Evolutionary conservation across 2,797 vertebrate genomes (phyloP).

Genomic region (Petrocephalus schoutedeni): DNA sequence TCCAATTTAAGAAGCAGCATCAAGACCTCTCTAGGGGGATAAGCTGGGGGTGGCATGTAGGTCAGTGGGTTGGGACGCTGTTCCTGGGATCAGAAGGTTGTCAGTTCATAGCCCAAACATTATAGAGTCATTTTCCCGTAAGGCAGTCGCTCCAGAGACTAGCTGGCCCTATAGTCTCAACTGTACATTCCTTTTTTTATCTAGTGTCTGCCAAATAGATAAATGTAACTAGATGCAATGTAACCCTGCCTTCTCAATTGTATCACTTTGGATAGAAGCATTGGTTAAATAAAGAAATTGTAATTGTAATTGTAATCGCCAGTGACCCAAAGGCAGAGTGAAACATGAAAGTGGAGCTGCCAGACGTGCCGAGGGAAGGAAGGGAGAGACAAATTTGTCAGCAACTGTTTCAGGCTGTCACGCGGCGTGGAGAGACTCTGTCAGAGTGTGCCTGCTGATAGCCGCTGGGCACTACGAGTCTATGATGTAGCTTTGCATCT

Average conservation of each 20-base stretch:
- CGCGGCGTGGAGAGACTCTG: slow-evolving; percentile 55
- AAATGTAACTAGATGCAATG: background rate
- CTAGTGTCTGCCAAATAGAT: background rate
- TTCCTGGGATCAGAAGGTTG: background rate
- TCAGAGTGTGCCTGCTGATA: slow-evolving; percentile 57
- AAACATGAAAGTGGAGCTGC: background rate
- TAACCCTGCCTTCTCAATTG: background rate
- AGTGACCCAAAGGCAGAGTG: background rate
- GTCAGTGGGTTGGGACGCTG: background rate
- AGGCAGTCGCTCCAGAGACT: background rate
- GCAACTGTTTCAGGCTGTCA: slow-evolving; percentile 55
- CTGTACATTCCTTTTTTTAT: background rate
- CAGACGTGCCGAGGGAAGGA: slow-evolving; percentile 23
- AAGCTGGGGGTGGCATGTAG: background rate
- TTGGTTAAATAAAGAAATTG: background rate
- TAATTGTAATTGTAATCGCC: background rate
- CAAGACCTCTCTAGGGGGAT: background rate
- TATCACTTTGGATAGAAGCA: background rate
- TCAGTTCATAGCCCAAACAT: background rate
- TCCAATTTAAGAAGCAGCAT: background rate
- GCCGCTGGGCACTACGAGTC: slow-evolving; percentile 50
- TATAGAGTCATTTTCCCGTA: background rate
- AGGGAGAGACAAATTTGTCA: slow-evolving; percentile 44
- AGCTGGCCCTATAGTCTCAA: background rate
- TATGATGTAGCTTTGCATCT: slow-evolving; percentile 28